Base-by-base conservation (phyloP, 2,113 vertebrate genomes). In the Calonectris borealis region DNA sequence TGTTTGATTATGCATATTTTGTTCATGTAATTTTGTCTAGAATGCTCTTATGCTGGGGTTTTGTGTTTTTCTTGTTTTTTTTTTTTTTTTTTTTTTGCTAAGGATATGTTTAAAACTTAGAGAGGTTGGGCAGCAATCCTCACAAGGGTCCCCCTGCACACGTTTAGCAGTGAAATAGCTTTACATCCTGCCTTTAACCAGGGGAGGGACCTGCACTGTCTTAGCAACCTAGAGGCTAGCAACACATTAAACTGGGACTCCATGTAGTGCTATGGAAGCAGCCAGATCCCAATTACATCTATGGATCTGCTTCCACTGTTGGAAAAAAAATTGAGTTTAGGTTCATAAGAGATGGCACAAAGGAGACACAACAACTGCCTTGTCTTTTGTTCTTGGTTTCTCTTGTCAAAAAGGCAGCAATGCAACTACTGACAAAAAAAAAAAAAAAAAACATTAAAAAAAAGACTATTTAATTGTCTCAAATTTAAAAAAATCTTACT, bases 31-130 rank as follows among this genome's bases (percentile, higher is more conserved):
- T 79, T 71, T 58, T n/a, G 7, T 18, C 51, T 44, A 70, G 11
- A 91, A 22, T 0, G 1, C 0, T 16, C 2, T 13, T 54, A 5
- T 76, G 9, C 12, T 46, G 9, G 2, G 11, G 1, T 26, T 57
- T 72, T 46, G 2, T 51, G 48, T 7, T 13, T 42, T 42, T 42
- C 10, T 42, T 42, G 5, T 25, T 25, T 26, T 2, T 46, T 48
- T 8, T 54, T 36, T 51, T 42, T 42, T 42, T 42, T 8, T 62
- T 11, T 24, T 60, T 72, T 68, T 21, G 3, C 25, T 70, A 46
- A 66, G 9, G 9, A 22, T 19, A 12, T 10, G 4, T 31, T 54
- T 75, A 71, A 80, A 61, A 12, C 40, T 72, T 83, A 44, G 29
- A 58, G 42, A 70, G 6, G 11, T 36, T 65, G 77, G 21, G 16